phyloP scores from a whole-genome alignment of 30 jellyfish, hydroid and myxozoan species.

The Mastigias papua region DNA sequence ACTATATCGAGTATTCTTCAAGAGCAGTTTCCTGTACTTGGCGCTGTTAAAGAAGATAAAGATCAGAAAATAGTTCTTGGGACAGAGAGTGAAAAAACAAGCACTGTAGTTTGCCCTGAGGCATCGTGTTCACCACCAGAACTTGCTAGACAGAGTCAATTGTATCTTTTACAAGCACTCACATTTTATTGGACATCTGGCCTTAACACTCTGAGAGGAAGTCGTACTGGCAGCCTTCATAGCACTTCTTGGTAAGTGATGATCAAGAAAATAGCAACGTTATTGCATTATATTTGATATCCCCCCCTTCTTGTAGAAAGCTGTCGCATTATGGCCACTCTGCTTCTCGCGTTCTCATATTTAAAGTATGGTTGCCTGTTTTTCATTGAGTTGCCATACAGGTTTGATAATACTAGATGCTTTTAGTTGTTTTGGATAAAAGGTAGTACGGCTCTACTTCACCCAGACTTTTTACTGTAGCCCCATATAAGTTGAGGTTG shows the following conservation, averaged over 20 bases:
- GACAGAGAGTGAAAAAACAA: conserved; percentile 43
- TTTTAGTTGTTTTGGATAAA: no score
- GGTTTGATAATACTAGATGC: no score
- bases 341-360: no score
- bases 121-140: conserved; percentile 84
- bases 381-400: no score
- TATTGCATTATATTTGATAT: neutral
- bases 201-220: conserved; percentile 93
- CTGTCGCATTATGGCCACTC: no score
- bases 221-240: conserved; percentile 95
- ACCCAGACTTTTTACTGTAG: no score
- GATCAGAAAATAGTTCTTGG: conserved; percentile 32
- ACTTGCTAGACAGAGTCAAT: conserved; percentile 84
- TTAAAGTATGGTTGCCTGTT: no score
- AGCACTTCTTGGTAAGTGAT: conserved; percentile 93
- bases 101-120: neutral
- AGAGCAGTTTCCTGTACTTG: conserved; percentile 99
- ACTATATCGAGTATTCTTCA: conserved; percentile 86
- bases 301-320: no score
- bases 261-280: neutral
- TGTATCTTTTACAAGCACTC: conserved; percentile 90
- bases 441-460: no score
- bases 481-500: no score
- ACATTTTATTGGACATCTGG: conserved; percentile 99
- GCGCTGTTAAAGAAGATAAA: conserved; percentile 88